Percentiles rank a stretch among this genome's conserved stretches.
Evolutionary conservation across 2,113 vertebrate species (phyloP).

Genomic region (Bufo bufo): DNA sequence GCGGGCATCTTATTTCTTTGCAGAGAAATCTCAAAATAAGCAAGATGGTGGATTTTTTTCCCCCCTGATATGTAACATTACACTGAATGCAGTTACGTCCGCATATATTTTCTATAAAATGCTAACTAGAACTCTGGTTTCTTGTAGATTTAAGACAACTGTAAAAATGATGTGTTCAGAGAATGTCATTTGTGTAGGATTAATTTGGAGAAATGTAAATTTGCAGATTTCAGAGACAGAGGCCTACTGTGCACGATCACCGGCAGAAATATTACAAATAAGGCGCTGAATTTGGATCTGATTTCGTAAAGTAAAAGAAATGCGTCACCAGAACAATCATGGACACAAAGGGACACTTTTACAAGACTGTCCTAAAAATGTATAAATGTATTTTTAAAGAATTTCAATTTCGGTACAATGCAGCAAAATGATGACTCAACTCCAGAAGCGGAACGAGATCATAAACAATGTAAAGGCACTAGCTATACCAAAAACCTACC

Average conservation of each 20-base stretch:
- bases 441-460: neutral
- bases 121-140: neutral
- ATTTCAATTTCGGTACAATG: conserved; percentile 14
- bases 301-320: neutral
- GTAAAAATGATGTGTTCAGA: neutral
- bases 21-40: neutral
- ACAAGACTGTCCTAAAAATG: neutral
- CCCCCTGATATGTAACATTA: neutral
- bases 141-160: neutral
- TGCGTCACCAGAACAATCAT: neutral
- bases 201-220: neutral
- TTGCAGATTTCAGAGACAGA: neutral
- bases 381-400: neutral
- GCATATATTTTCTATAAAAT: neutral
- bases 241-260: neutral
- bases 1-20: neutral
- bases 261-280: neutral
- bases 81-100: neutral
- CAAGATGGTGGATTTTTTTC: conserved; percentile 26
- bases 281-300: neutral
- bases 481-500: conserved; percentile 81
- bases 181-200: neutral
- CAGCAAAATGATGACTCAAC: conserved; percentile 12
- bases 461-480: conserved; percentile 60
- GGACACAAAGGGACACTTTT: neutral